A percentile compares a stretch with the other conserved stretches of the same genome.
Conservation (phyloP, 2,888 invertebrate genomes). For the Smittia sp. region DNA sequence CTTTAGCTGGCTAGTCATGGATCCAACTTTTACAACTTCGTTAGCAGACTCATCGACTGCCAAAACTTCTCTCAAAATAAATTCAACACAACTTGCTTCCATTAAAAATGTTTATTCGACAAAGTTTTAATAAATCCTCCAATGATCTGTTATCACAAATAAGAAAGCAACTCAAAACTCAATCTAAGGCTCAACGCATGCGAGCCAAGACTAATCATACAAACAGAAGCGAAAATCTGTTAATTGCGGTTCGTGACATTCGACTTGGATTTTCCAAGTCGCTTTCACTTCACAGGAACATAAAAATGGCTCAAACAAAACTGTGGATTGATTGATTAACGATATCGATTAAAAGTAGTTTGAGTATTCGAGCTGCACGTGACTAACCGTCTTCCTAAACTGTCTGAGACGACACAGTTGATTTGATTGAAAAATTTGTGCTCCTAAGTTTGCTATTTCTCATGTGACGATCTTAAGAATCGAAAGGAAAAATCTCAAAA, state of each 20-base stretch:
- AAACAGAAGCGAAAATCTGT: too few species aligned
- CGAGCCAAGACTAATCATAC: background rate
- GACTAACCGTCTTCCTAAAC: background rate
- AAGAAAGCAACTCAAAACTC: background rate
- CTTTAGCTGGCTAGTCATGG: too few species aligned
- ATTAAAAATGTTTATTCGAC: background rate
- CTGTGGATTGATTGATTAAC: background rate
- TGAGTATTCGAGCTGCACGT: background rate
- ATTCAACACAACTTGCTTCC: too few species aligned
- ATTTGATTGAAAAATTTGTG: background rate
- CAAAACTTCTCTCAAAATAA: too few species aligned
- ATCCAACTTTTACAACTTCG: too few species aligned
- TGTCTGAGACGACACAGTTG: background rate
- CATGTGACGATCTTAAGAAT: background rate
- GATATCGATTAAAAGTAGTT: slow-evolving; percentile 1
- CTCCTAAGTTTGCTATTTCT: background rate
- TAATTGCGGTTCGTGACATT: background rate
- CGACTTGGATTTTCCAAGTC: too few species aligned
- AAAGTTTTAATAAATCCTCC: background rate
- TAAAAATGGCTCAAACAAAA: slow-evolving; percentile 2
- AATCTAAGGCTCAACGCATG: background rate
- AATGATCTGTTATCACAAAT: background rate
- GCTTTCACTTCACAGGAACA: too few species aligned
- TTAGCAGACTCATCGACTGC: too few species aligned
- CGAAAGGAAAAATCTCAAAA: background rate